These are phyloP conservation scores for Tinamus guttatus DNA, from an alignment of 2,113 vertebrate species.

Conservation along the genomic window DNA sequence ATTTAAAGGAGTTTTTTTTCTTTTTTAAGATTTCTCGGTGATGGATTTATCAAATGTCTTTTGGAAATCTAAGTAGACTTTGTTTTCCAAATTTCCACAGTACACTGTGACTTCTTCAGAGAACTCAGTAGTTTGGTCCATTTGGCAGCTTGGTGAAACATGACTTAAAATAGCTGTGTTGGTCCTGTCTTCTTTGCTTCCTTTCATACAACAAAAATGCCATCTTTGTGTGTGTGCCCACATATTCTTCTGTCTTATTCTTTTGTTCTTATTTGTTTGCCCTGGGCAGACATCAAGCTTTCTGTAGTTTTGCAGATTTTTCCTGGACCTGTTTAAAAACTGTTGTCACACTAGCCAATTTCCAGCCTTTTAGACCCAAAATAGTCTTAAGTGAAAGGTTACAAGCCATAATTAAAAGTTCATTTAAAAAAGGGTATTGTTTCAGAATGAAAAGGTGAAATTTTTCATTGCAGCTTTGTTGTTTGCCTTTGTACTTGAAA, in stretches of 20 bases:
- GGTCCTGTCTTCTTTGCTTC: background rate
- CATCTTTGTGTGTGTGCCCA: background rate
- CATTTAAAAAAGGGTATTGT: background rate
- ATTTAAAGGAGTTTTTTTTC: background rate
- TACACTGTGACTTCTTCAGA: background rate
- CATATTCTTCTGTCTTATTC: background rate
- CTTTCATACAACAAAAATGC: background rate
- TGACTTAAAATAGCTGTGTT: background rate
- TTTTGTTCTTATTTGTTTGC: fast-evolving
- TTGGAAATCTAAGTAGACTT: background rate
- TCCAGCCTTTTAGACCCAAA: background rate
- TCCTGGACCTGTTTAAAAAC: background rate
- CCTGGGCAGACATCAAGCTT: background rate
- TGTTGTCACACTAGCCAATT: background rate
- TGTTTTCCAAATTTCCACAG: background rate
- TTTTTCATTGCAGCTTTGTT: background rate
- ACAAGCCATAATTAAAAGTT: background rate
- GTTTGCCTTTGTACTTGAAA: background rate
- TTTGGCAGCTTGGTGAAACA: background rate
- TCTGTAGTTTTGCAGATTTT: background rate
- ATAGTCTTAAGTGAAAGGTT: background rate
- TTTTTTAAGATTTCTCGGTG: conserved; percentile 10
- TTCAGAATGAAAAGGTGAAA: background rate
- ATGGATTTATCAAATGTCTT: background rate
- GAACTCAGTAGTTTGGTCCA: background rate